Percentiles rank a stretch among this genome's conserved stretches.
Conservation (phyloP, 1,140 invertebrate genomes). For the Berghia stephanieae region DNA sequence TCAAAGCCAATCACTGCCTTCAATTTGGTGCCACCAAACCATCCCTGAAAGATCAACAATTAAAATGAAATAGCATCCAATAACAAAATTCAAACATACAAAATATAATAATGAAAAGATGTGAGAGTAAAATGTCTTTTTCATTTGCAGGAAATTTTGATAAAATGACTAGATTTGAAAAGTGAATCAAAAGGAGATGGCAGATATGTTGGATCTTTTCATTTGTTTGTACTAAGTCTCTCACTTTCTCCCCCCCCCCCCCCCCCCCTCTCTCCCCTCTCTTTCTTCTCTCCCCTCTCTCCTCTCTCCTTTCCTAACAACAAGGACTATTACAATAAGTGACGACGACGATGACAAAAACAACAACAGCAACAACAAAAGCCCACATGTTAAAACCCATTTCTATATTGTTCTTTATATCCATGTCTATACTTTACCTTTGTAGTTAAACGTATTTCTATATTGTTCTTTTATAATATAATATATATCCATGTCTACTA, state of each 20-base stretch:
- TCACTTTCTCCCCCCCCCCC: too few species aligned
- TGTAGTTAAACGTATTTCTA: constrained; percentile 71
- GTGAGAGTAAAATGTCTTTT: constrained; percentile 65
- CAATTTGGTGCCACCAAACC: constrained; percentile 71
- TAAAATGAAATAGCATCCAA: background rate
- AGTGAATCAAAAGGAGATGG: too few species aligned
- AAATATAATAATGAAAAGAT: constrained; percentile 38
- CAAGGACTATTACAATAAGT: background rate
- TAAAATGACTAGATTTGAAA: constrained; percentile 54
- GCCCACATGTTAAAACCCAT: background rate
- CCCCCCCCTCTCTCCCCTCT: too few species aligned
- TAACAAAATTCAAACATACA: background rate
- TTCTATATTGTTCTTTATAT: too few species aligned
- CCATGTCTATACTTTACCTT: constrained; percentile 70
- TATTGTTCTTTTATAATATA: constrained; percentile 68
- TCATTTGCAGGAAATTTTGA: constrained; percentile 69
- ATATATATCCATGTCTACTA: background rate
- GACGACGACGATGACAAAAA: too few species aligned
- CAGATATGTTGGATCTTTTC: too few species aligned
- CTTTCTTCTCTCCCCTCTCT: background rate
- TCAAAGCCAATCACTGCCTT: constrained; percentile 71
- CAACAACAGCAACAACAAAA: too few species aligned
- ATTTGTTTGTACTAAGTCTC: background rate
- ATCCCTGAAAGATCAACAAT: constrained; percentile 65
- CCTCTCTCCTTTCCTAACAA: background rate